Evolutionary conservation across 2,113 vertebrate genomes (phyloP), one percentile per base, ranked within the genome.

Genomic region (Plecotus auritus): DNA sequence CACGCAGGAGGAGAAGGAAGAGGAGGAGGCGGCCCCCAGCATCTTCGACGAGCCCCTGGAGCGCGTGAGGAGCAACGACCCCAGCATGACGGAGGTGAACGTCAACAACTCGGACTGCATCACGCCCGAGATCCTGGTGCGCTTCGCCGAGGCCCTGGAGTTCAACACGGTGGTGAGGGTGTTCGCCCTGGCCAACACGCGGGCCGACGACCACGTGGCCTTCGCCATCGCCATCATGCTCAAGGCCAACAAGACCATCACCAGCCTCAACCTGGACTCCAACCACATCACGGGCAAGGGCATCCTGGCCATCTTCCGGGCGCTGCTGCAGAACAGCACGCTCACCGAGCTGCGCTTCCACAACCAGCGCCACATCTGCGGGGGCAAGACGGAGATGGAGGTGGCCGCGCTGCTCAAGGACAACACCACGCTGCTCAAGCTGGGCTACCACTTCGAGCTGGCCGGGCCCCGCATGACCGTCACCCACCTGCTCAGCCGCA

Each of bases 71-170:
- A 98, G 98, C 97, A 99, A 99, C 0, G 99, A 99, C 17, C 97
- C 99, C 0, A 97, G 98, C 73, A 97, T 99, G 93, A 97, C 97
- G 0, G 99, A 99, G 82, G 98, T 99, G 94, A 99, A 99, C 0
- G 98, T 99, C 73, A 99, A 99, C 98, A 99, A 99, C 98, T 99
- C 99, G 0, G 99, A 99, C 96, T 99, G 99, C 89, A 99, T 99
- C 97, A 99, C 98, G 90, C 98, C 98, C 0, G 99, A 99, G 96
- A 99, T 99, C 9, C 97, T 99, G 91, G 99, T 99, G 37, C 99
- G 99, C 88, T 99, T 99, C 84, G 98, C 99, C 0, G 99, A 99
- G 95, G 99, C 99, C 0, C 97, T 99, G 97, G 99, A 98, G 96
- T 98, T 98, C 97, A 99, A 99, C 98, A 99, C 98, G 0, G 97